A percentile compares a stretch with the other conserved stretches of the same genome.
phyloP scores from a whole-genome alignment of 2,797 vertebrate species.

The Heteromormyrus szaboi region DNA sequence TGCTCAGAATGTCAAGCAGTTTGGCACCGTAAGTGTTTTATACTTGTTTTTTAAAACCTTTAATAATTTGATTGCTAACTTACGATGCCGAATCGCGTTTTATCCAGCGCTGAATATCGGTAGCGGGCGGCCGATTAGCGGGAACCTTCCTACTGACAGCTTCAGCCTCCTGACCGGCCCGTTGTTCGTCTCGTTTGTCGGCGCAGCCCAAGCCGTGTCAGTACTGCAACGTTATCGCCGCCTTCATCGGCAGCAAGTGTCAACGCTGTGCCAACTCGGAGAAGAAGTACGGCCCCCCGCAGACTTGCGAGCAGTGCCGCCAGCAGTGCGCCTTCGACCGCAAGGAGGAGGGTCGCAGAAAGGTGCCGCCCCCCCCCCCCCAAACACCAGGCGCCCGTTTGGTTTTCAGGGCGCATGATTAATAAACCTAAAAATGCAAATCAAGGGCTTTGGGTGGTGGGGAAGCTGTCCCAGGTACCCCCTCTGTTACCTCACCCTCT shows the following conservation, averaged over 20 bases:
- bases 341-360: constrained; percentile 91
- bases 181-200: neutral
- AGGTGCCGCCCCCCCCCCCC: constrained; percentile 58
- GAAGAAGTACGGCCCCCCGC: constrained; percentile 96
- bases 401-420: neutral
- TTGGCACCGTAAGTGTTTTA: constrained; percentile 82
- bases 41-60: neutral
- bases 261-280: constrained; percentile 98
- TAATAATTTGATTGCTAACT: neutral
- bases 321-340: constrained; percentile 97
- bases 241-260: constrained; percentile 97
- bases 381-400: neutral
- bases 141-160: neutral
- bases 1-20: constrained; percentile 97
- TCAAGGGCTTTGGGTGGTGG: neutral
- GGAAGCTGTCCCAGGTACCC: neutral
- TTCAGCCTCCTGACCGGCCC: neutral
- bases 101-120: neutral
- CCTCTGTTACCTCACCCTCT: neutral
- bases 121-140: neutral
- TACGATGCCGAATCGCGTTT: neutral
- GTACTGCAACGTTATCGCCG: constrained; percentile 99
- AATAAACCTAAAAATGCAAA: neutral
- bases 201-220: constrained; percentile 93
- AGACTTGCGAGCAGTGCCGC: constrained; percentile 96